Evolutionary conservation across 2,113 vertebrate species (phyloP).

Genomic region (Nothocercus nigrocapillus): DNA sequence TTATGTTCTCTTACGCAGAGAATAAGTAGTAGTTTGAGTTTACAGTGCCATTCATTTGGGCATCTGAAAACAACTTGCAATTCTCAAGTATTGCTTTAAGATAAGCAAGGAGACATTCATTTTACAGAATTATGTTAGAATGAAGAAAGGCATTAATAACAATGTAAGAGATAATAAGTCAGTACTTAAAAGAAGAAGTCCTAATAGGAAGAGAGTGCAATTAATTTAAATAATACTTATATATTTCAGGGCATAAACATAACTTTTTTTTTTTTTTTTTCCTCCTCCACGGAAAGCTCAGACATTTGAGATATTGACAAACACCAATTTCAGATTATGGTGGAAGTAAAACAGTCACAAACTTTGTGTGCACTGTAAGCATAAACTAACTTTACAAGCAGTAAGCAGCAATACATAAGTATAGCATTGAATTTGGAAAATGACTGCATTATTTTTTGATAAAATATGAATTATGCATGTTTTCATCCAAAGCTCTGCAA

Average conservation of each 20-base stretch:
- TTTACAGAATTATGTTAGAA: background rate
- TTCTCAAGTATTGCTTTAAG: background rate
- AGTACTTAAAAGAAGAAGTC: background rate
- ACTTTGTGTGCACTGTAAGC: background rate
- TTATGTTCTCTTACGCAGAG: background rate
- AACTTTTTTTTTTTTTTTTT: background rate
- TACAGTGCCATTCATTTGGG: background rate
- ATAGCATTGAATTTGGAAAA: background rate
- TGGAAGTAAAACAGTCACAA: background rate
- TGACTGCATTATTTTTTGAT: background rate
- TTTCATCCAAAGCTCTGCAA: background rate
- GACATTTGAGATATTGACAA: slow-evolving; percentile 3
- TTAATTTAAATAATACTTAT: background rate
- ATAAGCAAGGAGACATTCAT: background rate
- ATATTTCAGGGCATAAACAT: background rate
- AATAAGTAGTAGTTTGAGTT: background rate
- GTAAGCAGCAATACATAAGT: background rate
- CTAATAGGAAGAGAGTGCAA: background rate
- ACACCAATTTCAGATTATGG: background rate
- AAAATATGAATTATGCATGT: background rate
- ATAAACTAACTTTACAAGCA: slow-evolving; percentile 7
- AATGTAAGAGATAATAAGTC: background rate
- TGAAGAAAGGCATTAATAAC: background rate
- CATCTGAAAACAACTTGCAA: background rate
- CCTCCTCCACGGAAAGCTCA: background rate